These are phyloP conservation scores for Adrianichthys oophorus DNA, from an alignment of 2,797 vertebrate species.

Conservation along the genomic window DNA sequence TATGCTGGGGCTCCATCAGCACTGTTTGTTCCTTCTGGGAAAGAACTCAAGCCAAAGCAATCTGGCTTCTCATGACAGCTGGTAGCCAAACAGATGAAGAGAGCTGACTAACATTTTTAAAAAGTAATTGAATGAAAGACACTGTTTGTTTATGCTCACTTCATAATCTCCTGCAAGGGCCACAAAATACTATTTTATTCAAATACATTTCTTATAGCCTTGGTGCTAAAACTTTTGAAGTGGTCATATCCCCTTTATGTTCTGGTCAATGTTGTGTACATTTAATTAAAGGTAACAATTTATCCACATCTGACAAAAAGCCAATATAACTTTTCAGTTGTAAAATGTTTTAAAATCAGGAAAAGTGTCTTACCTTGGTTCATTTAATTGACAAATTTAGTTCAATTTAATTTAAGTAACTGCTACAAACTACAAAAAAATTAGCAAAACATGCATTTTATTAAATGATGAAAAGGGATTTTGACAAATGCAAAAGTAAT, in stretches of 20 bases:
- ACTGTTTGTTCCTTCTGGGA: conserved; percentile 47
- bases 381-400: conserved; percentile 22
- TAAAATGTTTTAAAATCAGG: conserved; percentile 12
- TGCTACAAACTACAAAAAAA: conserved; percentile 3
- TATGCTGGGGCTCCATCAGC: conserved; percentile 49
- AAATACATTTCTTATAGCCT: conserved; percentile 43
- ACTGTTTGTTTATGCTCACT: conserved; percentile 62
- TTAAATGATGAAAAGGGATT: conserved; percentile 35
- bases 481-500: conserved; percentile 39
- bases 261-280: conserved; percentile 35
- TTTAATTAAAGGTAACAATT: conserved; percentile 21
- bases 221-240: conserved; percentile 11
- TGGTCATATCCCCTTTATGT: conserved; percentile 19
- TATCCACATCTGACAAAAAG: conserved; percentile 19
- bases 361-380: conserved; percentile 7
- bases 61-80: conserved; percentile 55
- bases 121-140: conserved; percentile 61
- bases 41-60: conserved; percentile 43
- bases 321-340: conserved; percentile 18
- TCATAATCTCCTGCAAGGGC: conserved; percentile 38
- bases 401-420: conserved; percentile 33
- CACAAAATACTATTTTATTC: conserved; percentile 40
- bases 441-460: conserved; percentile 23
- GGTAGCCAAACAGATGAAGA: conserved; percentile 60
- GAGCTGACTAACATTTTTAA: conserved; percentile 54